phyloP scores from a whole-genome alignment of 1,140 invertebrate genomes.

The Octopus sinensis region DNA sequence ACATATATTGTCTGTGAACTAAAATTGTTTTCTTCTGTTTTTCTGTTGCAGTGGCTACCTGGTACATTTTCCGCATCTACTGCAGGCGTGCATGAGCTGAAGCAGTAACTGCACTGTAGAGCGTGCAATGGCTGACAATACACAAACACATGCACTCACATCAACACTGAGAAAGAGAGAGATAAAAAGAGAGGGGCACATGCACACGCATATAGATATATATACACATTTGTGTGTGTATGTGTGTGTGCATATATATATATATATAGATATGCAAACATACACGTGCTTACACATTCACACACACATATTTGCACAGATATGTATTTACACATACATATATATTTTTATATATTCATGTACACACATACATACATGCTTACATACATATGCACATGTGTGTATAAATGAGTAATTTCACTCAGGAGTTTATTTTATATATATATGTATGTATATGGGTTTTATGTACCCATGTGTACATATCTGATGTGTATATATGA shows the following conservation, averaged over 20 bases:
- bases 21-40: background rate
- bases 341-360: no score
- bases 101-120: background rate
- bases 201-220: background rate
- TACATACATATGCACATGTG: no score
- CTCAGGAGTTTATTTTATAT: no score
- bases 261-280: background rate
- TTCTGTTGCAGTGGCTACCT: conserved; percentile 6
- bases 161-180: background rate
- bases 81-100: conserved; percentile 7
- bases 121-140: background rate
- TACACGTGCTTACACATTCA: background rate
- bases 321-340: background rate
- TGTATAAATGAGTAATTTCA: no score
- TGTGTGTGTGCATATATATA: no score
- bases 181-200: background rate
- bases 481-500: no score
- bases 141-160: background rate
- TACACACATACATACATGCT: no score
- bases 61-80: conserved; percentile 1
- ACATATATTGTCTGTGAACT: background rate
- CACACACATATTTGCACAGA: background rate
- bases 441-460: no score
- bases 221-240: background rate
- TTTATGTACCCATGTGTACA: no score